phyloP scores from a whole-genome alignment of 37 sponge, comb jelly and placozoan genomes.

The Ianthella basta region DNA sequence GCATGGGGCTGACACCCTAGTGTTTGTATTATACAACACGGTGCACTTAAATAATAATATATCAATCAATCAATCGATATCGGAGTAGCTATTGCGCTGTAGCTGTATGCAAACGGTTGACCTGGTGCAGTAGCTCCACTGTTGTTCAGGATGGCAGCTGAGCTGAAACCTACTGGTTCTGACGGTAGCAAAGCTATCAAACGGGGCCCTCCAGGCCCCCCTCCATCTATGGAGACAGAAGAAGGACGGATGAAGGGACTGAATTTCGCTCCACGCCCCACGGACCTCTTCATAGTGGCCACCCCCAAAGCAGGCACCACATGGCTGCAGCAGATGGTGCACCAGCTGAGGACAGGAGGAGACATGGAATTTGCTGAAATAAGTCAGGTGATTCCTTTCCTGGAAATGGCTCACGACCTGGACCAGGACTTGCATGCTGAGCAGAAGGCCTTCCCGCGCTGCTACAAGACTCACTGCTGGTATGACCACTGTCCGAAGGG shows the following conservation, averaged over 20 bases:
- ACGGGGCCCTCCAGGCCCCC: too few relatives aligned
- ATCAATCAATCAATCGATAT: too few relatives aligned
- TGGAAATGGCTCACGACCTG: not conserved
- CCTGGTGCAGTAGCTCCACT: too few relatives aligned
- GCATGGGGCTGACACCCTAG: too few relatives aligned
- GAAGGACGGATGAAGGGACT: not conserved
- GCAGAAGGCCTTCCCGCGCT: slow-evolving; percentile 25
- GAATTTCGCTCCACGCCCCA: not conserved
- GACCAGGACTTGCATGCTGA: not conserved
- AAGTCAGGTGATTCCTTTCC: not conserved
- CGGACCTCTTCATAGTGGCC: not conserved
- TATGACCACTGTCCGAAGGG: slow-evolving; percentile 25
- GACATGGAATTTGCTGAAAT: slow-evolving; percentile 1
- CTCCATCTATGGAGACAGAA: too few relatives aligned
- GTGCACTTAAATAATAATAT: too few relatives aligned
- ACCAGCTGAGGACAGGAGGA: slow-evolving; percentile 14
- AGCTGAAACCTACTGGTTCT: too few relatives aligned
- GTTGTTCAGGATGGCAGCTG: too few relatives aligned
- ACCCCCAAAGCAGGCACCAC: slow-evolving; percentile 1
- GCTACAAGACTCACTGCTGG: slow-evolving; percentile 27
- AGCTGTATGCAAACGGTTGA: too few relatives aligned
- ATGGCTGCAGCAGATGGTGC: slow-evolving; percentile 16
- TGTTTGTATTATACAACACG: too few relatives aligned
- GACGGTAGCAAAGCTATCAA: too few relatives aligned
- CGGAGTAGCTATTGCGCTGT: too few relatives aligned